Percentiles rank a stretch among this genome's conserved stretches.
These are phyloP conservation scores for Melitaea athalia DNA, from an alignment of 2,888 invertebrate genomes.

Conservation along the genomic window DNA sequence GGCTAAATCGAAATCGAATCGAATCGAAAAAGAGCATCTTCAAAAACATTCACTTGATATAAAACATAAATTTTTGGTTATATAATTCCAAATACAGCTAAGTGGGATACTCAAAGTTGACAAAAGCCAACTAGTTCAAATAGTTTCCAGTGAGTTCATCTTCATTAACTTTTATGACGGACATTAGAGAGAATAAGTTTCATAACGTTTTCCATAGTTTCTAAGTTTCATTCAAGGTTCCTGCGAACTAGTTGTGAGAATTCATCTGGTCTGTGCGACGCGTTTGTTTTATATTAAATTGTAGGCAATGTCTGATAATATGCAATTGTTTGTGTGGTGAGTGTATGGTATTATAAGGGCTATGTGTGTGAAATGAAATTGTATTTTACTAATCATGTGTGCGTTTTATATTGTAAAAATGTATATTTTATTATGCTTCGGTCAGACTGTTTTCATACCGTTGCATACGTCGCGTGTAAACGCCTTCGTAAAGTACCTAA, in stretches of 20 bases:
- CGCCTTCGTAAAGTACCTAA: too few relatives aligned
- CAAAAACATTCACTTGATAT: neutral
- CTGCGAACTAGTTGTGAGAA: slow-evolving; percentile 15
- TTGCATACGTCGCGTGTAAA: too few relatives aligned
- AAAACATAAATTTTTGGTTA: neutral
- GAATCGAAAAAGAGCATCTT: neutral
- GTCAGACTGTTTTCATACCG: too few relatives aligned
- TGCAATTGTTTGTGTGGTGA: slow-evolving; percentile 3
- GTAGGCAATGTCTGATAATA: neutral
- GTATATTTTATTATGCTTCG: too few relatives aligned
- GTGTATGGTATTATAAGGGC: neutral
- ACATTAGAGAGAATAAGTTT: slow-evolving; percentile 5
- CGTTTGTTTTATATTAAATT: slow-evolving; percentile 15
- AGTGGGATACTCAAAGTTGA: neutral
- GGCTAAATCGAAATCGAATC: neutral
- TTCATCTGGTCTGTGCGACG: slow-evolving; percentile 16
- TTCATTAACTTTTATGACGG: slow-evolving; percentile 3
- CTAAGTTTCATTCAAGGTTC: slow-evolving; percentile 1
- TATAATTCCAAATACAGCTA: neutral
- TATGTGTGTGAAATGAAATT: too few relatives aligned
- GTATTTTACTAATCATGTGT: too few relatives aligned
- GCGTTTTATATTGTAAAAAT: too few relatives aligned
- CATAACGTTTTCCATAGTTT: slow-evolving; percentile 6
- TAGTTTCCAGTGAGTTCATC: neutral
- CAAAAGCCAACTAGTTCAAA: neutral